These are phyloP conservation scores for Lucilia sericata DNA, from an alignment of 1,140 invertebrate species.

Conservation along the genomic window DNA sequence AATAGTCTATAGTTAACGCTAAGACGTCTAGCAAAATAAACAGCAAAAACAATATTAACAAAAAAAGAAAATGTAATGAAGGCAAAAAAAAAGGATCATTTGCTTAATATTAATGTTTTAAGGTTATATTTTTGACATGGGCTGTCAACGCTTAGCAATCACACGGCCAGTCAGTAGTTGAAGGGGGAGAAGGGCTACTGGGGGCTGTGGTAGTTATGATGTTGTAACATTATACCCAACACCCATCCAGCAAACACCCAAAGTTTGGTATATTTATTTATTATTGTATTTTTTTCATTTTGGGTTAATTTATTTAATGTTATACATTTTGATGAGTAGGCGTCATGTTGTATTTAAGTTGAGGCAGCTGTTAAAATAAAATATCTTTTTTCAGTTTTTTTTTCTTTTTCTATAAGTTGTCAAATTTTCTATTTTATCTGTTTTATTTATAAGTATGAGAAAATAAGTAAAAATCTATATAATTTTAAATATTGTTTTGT, in stretches of 20 bases:
- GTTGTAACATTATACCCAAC: slow-evolving; percentile 10
- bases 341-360: slow-evolving; percentile 30
- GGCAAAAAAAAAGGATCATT: not conserved
- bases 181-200: not conserved
- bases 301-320: slow-evolving; percentile 38
- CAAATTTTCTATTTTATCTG: too few relatives aligned
- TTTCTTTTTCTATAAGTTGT: too few relatives aligned
- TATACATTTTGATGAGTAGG: slow-evolving; percentile 33
- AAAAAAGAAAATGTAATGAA: not conserved
- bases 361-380: slow-evolving; percentile 2
- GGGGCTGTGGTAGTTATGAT: not conserved
- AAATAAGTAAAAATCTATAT: too few relatives aligned
- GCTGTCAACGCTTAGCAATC: slow-evolving; percentile 4
- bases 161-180: not conserved
- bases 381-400: not conserved
- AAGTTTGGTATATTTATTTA: not conserved
- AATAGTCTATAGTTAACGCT: not conserved
- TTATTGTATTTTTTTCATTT: slow-evolving; percentile 3
- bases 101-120: slow-evolving; percentile 29
- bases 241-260: not conserved
- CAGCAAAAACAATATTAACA: not conserved
- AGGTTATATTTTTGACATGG: slow-evolving; percentile 4
- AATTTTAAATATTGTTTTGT: too few relatives aligned
- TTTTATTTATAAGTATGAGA: too few relatives aligned
- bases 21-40: too few relatives aligned